Percentiles rank a stretch among this genome's conserved stretches.
Evolutionary conservation across 1,140 invertebrate genomes (phyloP).

Genomic region (Macrobrachium rosenbergii): DNA sequence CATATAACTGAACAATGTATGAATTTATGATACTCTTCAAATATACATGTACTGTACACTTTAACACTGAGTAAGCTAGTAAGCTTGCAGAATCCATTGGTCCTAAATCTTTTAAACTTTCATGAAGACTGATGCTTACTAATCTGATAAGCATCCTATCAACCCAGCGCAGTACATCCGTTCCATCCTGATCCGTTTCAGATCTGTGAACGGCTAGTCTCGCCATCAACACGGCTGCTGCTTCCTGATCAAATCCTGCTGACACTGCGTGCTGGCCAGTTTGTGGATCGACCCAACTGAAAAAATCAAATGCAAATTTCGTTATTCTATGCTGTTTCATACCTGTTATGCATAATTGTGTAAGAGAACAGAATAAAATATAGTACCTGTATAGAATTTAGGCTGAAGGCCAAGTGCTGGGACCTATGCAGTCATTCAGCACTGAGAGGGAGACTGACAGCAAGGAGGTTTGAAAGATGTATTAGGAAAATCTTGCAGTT

Average conservation of each 20-base stretch:
- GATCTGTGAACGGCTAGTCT: constrained; percentile 96
- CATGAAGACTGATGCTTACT: constrained; percentile 73
- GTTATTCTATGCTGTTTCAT: not conserved
- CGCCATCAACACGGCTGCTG: constrained; percentile 96
- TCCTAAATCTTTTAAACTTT: too few species aligned
- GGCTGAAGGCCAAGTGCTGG: too few species aligned
- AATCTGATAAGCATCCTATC: constrained; percentile 97
- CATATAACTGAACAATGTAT: too few species aligned
- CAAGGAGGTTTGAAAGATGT: too few species aligned
- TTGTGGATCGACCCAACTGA: constrained; percentile 74
- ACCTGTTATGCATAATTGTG: too few species aligned
- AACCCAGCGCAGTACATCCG: constrained; percentile 97
- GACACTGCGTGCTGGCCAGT: constrained; percentile 75
- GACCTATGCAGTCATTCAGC: too few species aligned
- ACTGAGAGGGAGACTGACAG: too few species aligned
- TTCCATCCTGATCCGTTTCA: constrained; percentile 92
- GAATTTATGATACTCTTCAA: too few species aligned
- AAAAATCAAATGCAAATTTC: constrained; percentile 57
- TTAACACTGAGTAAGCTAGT: not conserved
- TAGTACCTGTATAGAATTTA: too few species aligned
- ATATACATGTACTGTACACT: too few species aligned
- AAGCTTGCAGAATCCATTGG: not conserved
- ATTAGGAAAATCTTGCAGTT: too few species aligned
- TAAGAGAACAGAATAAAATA: too few species aligned
- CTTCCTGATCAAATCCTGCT: constrained; percentile 98